Evolutionary conservation across 2,888 invertebrate genomes (phyloP), one percentile per base, ranked within the genome.

Genomic region (Trissoscelio sp.): DNA sequence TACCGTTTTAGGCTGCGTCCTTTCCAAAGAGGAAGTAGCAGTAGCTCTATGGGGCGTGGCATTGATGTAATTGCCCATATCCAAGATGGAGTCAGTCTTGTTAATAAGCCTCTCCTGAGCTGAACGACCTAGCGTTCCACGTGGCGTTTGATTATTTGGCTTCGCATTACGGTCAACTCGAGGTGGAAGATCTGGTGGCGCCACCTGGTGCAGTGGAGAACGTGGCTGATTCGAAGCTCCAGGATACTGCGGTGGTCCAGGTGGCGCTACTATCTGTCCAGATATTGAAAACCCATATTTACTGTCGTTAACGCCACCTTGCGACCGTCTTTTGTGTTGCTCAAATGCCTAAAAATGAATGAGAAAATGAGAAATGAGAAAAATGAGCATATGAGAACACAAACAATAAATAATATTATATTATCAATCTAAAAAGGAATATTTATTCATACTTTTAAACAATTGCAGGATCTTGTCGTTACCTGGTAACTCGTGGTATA

Each of bases 181-280:
- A 0, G 97, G 97, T 0, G 97, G 97, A 78, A 97, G 91, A 92
- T 97, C 97, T 0, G 97, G 97, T 14, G 95, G 95, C 88, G 88
- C 91, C 88, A 88, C 91, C 69, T 92, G 93, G 20, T 90, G 92
- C 44, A 91, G 87, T 20, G 91, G 87, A 80, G 89, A 83, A 85
- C 90, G 84, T 69, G 88, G 85, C 81, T 92, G 87, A 86, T 92
- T 62, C 11, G 88, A 79, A 58, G 87, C 83, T 85, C 92, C 83
- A 1, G 88, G 78, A 77, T 91, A 88, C 92, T 91, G 82, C 84
- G 88, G 82, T 87, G 86, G 89, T 89, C 85, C 87, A 83, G 80
- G 90, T 84, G 72, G 91, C 83, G 85, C 3, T 89, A 92, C 82
- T 91, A 92, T 55, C 93, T 80, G 93, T 86, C 77, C 89, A 4